phyloP scores from a whole-genome alignment of 2,888 invertebrate genomes.

The Tribolium freemani region DNA sequence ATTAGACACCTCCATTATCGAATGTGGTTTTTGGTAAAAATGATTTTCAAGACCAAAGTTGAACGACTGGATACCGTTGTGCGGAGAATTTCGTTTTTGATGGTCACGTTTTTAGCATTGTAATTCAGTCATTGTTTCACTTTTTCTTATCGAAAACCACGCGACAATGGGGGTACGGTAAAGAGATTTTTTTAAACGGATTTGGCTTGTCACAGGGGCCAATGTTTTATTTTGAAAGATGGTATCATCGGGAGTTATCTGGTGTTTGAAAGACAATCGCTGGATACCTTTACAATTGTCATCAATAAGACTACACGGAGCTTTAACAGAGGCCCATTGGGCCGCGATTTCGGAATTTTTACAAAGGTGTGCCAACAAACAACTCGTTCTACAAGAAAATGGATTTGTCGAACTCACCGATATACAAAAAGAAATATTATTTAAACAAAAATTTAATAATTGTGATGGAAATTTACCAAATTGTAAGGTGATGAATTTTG shows the following conservation, averaged over 20 bases:
- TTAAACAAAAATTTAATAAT: slow-evolving; percentile 51
- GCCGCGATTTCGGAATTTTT: slow-evolving; percentile 77
- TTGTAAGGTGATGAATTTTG: slow-evolving; percentile 59
- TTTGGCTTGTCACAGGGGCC: slow-evolving; percentile 12
- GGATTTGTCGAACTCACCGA: slow-evolving; percentile 66
- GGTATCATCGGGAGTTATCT: slow-evolving; percentile 78
- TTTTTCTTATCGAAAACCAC: slow-evolving; percentile 14
- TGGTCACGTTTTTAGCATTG: slow-evolving; percentile 11
- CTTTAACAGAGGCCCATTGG: slow-evolving; percentile 77
- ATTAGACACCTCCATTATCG: slow-evolving; percentile 9
- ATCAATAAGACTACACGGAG: slow-evolving; percentile 77
- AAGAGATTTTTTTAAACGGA: not conserved
- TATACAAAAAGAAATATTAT: slow-evolving; percentile 62
- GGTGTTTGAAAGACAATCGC: slow-evolving; percentile 79
- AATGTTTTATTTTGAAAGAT: slow-evolving; percentile 64
- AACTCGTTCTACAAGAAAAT: slow-evolving; percentile 72
- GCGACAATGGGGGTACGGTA: slow-evolving; percentile 10
- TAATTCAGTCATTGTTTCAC: slow-evolving; percentile 25
- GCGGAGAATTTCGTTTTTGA: slow-evolving; percentile 17
- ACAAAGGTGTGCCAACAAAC: slow-evolving; percentile 75
- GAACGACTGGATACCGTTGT: slow-evolving; percentile 30
- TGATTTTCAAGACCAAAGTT: not conserved
- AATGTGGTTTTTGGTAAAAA: slow-evolving; percentile 5
- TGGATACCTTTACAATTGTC: slow-evolving; percentile 78
- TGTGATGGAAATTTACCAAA: slow-evolving; percentile 35